Evolutionary conservation across 2,888 invertebrate species (phyloP), one percentile per base, ranked within the genome.

Genomic region (Drosophila dives): DNA sequence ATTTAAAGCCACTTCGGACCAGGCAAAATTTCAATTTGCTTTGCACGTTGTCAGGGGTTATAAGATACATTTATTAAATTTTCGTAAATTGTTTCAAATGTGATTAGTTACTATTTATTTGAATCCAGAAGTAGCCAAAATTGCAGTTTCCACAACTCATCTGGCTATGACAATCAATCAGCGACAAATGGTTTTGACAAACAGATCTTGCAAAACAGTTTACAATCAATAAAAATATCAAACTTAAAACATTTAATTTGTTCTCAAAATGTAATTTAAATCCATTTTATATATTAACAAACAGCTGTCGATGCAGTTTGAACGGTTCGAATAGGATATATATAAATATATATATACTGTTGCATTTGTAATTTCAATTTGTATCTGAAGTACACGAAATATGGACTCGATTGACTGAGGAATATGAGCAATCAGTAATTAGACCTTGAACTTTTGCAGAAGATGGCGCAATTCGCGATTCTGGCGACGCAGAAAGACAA

Each of bases 381-480:
- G 7, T 26, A 55, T 23, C 12, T 8, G 12, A 38, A 15, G 23
- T 50, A 8, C 23, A 34, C 53, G 23, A 34, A 36, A 59, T 60
- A 29, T 53, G 15, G 20, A 23, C 15, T 8, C 7, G 15, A 15
- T 45, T 15, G 15, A 15, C 20, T 15, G 20, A 20, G 20, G 45
- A 45, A 40, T 32, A 38, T 8, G 17, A 26, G n/a, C 1, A 15
- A 3, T 17, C 10, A n/a, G 15, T 7, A 34, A 15, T 23, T 76
- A 88, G 6, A 83, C 89, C 53, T 81, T 81, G 6, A 91, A 90
- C 77, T 95, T 95, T 72, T 95, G 94, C 51, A 97, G 93, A 56
- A 97, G 93, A 65, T 95, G 94, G 29, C 95, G 94, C 58, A 97
- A 92, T 70, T 97, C 96, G 2, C 93, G 92, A 91, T 97, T 97